Percentiles rank a stretch among this genome's conserved stretches.
Conservation (phyloP, 2,888 invertebrate genomes). For the Scaptomyza flava region DNA sequence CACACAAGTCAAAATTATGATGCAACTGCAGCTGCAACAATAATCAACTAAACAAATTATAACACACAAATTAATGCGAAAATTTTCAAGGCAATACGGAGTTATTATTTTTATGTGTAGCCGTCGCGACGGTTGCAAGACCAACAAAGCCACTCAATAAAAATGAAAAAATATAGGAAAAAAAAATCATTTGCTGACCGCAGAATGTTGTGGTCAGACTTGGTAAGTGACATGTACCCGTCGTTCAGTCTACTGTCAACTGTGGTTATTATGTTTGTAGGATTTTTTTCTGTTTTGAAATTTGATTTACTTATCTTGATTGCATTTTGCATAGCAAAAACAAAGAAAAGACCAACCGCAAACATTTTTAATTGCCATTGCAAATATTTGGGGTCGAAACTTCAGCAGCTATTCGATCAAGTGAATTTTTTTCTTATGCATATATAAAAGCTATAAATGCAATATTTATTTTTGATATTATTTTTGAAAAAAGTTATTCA, state of each 20-base stretch:
- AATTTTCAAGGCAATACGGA: conserved; percentile 26
- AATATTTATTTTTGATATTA: no score
- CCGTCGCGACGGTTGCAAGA: conserved; percentile 29
- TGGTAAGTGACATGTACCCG: conserved; percentile 92
- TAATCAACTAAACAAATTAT: conserved; percentile 32
- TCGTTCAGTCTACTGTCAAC: conserved; percentile 36
- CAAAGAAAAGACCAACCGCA: conserved; percentile 7
- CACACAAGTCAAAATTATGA: conserved; percentile 16
- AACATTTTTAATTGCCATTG: conserved; percentile 6
- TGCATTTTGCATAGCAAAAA: conserved; percentile 7
- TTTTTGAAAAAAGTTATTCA: no score
- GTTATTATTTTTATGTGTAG: conserved; percentile 1
- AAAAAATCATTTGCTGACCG: conserved; percentile 97
- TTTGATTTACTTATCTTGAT: not conserved
- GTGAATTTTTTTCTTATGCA: no score
- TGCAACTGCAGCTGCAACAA: conserved; percentile 22
- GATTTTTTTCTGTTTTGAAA: not conserved
- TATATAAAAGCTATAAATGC: no score
- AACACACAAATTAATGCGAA: conserved; percentile 27
- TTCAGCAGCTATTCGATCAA: not conserved
- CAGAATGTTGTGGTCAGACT: conserved; percentile 97
- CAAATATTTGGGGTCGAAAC: conserved; percentile 3
- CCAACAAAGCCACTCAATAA: not conserved
- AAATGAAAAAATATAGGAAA: not conserved
- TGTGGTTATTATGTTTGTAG: not conserved